These are phyloP conservation scores for Pseudomyrmex flavicornis DNA, from an alignment of 1,140 invertebrate genomes.

Conservation along the genomic window DNA sequence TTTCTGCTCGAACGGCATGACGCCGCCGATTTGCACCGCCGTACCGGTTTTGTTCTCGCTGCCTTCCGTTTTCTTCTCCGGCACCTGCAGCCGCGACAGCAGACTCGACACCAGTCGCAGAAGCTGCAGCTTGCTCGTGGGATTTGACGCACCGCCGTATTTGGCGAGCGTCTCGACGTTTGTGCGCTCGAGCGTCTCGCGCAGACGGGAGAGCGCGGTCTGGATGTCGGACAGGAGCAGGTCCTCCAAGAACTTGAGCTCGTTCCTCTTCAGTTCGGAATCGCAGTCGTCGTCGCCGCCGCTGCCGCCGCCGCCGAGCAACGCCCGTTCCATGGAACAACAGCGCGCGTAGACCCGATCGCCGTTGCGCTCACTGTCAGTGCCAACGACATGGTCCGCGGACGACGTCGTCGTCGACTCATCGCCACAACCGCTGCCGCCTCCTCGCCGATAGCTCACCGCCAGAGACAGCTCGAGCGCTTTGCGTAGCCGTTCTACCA, in stretches of 20 bases:
- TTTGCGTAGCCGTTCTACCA: constrained; percentile 83
- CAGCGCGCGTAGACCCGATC: constrained; percentile 61
- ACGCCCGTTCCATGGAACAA: constrained; percentile 68
- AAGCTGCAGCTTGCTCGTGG: constrained; percentile 87
- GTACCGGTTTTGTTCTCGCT: background rate
- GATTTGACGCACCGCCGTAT: constrained; percentile 82
- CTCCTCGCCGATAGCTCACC: constrained; percentile 64
- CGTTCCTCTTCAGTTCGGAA: constrained; percentile 73
- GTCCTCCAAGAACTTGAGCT: constrained; percentile 80
- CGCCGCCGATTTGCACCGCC: background rate
- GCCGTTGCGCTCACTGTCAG: constrained; percentile 76
- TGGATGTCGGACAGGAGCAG: constrained; percentile 91
- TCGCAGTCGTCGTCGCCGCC: constrained; percentile 9
- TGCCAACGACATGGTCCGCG: constrained; percentile 73
- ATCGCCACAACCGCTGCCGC: constrained; percentile 68
- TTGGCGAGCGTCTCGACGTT: constrained; percentile 85
- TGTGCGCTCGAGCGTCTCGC: constrained; percentile 88
- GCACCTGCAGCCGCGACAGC: constrained; percentile 88
- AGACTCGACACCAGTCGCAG: constrained; percentile 91
- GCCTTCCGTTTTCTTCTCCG: constrained; percentile 76
- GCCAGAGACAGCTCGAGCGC: constrained; percentile 81
- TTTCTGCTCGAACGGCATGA: constrained; percentile 69
- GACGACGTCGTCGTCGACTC: constrained; percentile 62
- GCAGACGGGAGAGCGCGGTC: constrained; percentile 90
- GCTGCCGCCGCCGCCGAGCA: constrained; percentile 11